Conservation (phyloP, 2,113 vertebrate genomes). For the Actenoides lindsayi region DNA sequence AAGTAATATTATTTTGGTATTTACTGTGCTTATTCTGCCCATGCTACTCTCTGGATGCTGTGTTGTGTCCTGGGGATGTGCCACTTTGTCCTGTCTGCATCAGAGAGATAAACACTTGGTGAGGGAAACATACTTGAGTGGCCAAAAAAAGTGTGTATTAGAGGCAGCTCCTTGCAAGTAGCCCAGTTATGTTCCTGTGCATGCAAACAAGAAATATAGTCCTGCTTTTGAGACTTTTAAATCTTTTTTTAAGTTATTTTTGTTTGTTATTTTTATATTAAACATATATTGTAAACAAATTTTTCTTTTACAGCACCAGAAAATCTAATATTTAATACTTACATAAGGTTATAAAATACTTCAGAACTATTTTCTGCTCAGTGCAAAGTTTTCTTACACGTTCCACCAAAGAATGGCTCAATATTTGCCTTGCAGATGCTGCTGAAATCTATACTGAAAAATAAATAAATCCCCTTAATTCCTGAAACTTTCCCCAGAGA, state of each 20-base stretch:
- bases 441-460: background rate
- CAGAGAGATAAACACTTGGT: background rate
- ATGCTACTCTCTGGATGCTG: background rate
- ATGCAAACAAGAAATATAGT: background rate
- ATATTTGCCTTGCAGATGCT: background rate
- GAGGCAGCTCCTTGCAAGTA: background rate
- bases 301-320: background rate
- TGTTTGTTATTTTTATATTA: background rate
- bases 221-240: background rate
- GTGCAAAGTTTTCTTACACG: background rate
- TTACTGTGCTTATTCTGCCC: background rate
- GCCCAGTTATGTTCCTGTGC: background rate
- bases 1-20: background rate
- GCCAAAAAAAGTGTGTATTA: background rate
- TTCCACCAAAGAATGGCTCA: background rate
- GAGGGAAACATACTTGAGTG: background rate
- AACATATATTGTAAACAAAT: background rate
- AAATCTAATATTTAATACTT: background rate
- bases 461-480: background rate
- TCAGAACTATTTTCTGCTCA: background rate
- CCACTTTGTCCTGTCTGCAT: background rate
- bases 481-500: background rate
- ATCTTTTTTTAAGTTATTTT: background rate
- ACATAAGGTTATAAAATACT: background rate
- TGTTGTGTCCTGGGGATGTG: background rate